phyloP scores from a whole-genome alignment of 1,140 invertebrate genomes.

The Sinella curviseta region DNA sequence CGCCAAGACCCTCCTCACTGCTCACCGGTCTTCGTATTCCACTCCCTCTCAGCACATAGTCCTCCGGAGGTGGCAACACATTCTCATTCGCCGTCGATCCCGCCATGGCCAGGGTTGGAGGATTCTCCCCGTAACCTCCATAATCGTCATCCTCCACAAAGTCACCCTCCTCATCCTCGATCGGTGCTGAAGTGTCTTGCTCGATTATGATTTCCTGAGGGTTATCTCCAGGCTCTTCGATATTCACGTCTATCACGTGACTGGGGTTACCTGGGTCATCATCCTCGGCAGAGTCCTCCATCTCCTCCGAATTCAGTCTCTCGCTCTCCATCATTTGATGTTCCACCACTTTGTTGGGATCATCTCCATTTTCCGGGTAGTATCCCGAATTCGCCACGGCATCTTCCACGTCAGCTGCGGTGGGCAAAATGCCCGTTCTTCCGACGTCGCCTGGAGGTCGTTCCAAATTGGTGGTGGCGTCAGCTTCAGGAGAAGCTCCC shows the following conservation, averaged over 20 bases:
- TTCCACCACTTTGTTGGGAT: constrained; percentile 30
- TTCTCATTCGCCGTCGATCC: constrained; percentile 28
- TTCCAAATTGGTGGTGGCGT: neutral
- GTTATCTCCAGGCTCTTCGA: constrained; percentile 25
- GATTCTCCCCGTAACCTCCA: neutral
- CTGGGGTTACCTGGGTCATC: constrained; percentile 33
- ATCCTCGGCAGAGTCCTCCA: neutral
- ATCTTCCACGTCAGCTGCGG: constrained; percentile 20
- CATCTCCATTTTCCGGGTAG: constrained; percentile 44
- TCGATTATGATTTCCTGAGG: constrained; percentile 45
- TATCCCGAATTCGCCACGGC: constrained; percentile 39
- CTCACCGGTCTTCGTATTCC: constrained; percentile 31
- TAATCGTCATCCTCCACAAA: neutral
- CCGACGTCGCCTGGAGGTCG: neutral
- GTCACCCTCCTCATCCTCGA: neutral
- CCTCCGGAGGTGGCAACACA: constrained; percentile 1
- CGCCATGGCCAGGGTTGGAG: neutral
- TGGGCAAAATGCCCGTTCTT: neutral
- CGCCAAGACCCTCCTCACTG: constrained; percentile 17
- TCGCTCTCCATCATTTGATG: constrained; percentile 26
- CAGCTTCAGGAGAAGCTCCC: neutral
- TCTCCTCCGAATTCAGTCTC: neutral
- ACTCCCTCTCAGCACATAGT: constrained; percentile 10
- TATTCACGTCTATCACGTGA: constrained; percentile 42
- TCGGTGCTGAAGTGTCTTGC: constrained; percentile 3